A percentile compares a stretch with the other conserved stretches of the same genome.
phyloP scores from a whole-genome alignment of 1,140 invertebrate genomes.

The Dryas iulia region DNA sequence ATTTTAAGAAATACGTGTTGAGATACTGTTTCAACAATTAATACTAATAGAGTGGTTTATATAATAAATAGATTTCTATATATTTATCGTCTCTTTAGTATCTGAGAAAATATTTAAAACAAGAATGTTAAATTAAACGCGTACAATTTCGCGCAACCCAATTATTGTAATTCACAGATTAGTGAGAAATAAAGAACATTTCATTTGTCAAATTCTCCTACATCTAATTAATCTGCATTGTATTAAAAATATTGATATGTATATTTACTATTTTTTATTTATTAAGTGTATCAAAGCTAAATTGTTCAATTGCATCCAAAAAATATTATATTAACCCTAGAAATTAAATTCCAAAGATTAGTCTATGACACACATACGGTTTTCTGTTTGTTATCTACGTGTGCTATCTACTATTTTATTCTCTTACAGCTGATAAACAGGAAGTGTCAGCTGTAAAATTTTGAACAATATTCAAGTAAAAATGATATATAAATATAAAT shows the following conservation, averaged over 20 bases:
- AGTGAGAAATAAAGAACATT: no score
- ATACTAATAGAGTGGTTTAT: neutral
- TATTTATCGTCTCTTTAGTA: neutral
- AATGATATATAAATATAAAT: neutral
- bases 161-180: neutral
- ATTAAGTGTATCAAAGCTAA: no score
- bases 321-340: no score
- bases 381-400: neutral
- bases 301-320: no score
- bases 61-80: neutral
- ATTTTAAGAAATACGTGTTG: conserved; percentile 51
- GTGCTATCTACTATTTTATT: no score
- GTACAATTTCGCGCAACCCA: conserved; percentile 9
- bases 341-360: no score
- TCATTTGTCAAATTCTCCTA: no score
- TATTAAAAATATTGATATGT: no score
- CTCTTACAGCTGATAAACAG: neutral
- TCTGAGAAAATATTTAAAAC: neutral
- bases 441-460: neutral
- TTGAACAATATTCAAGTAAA: neutral
- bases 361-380: neutral
- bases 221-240: no score
- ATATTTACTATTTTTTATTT: no score
- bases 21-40: neutral
- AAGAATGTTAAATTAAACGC: neutral